A percentile compares a stretch with the other conserved stretches of the same genome.
Evolutionary conservation across 30 jellyfish, hydroid and myxozoan genomes (phyloP).

Genomic region (Cassiopea xamachana): DNA sequence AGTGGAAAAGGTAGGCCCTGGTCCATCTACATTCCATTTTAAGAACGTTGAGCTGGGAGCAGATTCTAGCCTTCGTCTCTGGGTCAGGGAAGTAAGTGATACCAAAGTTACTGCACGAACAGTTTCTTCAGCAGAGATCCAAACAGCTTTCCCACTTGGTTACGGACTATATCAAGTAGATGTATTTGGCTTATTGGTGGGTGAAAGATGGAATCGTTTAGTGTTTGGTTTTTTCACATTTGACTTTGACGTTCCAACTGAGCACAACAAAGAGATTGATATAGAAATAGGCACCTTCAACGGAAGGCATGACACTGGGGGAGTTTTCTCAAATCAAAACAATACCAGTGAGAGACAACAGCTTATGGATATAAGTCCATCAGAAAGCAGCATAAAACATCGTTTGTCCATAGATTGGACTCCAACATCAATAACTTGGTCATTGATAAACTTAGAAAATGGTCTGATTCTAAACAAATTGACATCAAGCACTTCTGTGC

Average conservation of each 20-base stretch:
- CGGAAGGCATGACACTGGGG: conserved; percentile 51
- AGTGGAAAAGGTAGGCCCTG: conserved; percentile 63
- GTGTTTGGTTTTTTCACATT: conserved; percentile 56
- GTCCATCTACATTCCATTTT: conserved; percentile 39
- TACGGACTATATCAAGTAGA: conserved; percentile 57
- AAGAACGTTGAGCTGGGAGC: conserved; percentile 42
- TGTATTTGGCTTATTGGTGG: conserved; percentile 33
- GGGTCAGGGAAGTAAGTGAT: conserved; percentile 21
- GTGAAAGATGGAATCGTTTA: conserved; percentile 38
- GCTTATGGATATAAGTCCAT: conserved; percentile 35
- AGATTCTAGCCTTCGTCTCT: conserved; percentile 40
- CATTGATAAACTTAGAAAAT: conserved; percentile 13
- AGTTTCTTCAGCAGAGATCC: conserved; percentile 54
- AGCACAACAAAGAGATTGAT: conserved; percentile 34
- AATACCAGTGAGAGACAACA: conserved; percentile 7
- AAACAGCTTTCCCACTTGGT: conserved; percentile 31
- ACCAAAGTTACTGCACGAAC: not conserved
- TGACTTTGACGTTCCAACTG: conserved; percentile 5
- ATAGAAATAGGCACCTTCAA: conserved; percentile 58
- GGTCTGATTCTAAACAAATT: not conserved
- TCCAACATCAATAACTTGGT: conserved; percentile 33
- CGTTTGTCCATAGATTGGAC: conserved; percentile 39
- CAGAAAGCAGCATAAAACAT: conserved; percentile 10
- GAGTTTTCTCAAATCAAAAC: conserved; percentile 47
- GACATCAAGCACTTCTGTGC: conserved; percentile 4